Base-by-base conservation (phyloP, 2,113 vertebrate genomes). In the Lepus timidus region DNA sequence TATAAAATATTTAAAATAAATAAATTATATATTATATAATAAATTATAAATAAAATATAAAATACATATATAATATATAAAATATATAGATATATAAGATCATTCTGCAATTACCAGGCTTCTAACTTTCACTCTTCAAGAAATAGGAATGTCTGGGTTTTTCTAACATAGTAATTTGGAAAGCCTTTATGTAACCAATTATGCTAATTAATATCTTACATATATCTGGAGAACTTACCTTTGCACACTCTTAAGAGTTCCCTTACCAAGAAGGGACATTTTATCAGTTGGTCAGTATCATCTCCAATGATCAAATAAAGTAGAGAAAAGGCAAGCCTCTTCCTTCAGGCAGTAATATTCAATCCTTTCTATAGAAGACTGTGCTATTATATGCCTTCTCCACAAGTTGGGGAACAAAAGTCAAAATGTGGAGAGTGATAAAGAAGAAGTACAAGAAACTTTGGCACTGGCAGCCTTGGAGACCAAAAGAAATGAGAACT, bases 141-240 rank as follows among this genome's bases (percentile, higher is more conserved):
- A 81, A 75, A 68, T 8, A 29, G 68, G 61, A 82, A 82, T 49
- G 23, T 29, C 49, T 75, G 29, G 67, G 58, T 13, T 58, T 81
- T 44, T 17, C 49, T 33, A 75, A 19, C 19, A 14, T 25, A 76
- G 33, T 49, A 75, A 55, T 16, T 36, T 29, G 27, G 68, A 19
- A 82, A 74, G 39, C 65, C 10, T 36, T 51, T 65, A 58, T 36
- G 16, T 82, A 82, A 82, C 49, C 65, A 82, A 55, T 44, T 93
- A 8, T 67, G 83, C 3, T 7, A 88, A 75, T 65, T 82, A 83
- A 44, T 29, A 65, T 33, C 22, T 31, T 39, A 52, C 11, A 73
- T 52, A 74, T 10, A 83, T 75, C 49, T 83, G 68, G 83, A 93
- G 51, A 82, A 67, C 36, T 58, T 49, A 83, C 33, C 92, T 87